These are phyloP conservation scores for Setipinna tenuifilis DNA, from an alignment of 2,797 vertebrate genomes.

Conservation along the genomic window DNA sequence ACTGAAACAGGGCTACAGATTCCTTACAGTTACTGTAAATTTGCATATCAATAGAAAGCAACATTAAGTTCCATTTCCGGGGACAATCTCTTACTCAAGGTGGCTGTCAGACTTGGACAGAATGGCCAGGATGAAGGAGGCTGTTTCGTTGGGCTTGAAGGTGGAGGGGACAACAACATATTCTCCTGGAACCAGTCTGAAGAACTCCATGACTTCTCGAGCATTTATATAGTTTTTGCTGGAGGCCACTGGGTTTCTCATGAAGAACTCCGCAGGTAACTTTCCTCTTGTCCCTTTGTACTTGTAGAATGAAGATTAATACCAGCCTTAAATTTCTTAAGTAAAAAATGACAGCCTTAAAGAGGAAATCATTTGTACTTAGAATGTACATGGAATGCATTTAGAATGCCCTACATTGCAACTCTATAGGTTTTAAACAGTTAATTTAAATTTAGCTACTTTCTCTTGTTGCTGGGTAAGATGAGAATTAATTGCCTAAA, in stretches of 20 bases:
- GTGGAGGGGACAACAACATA: slow-evolving; percentile 58
- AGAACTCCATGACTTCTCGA: slow-evolving; percentile 51
- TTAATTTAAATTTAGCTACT: too few species aligned
- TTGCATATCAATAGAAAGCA: not conserved
- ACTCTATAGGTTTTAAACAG: not conserved
- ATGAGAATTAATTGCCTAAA: too few species aligned
- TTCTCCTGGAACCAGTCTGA: slow-evolving; percentile 52
- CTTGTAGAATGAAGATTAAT: not conserved
- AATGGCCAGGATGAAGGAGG: slow-evolving; percentile 51
- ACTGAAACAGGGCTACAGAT: not conserved
- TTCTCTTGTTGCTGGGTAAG: too few species aligned
- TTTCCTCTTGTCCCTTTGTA: slow-evolving; percentile 16
- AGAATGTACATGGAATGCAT: too few species aligned
- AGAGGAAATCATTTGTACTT: not conserved
- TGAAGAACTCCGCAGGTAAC: slow-evolving; percentile 45
- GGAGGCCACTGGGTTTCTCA: slow-evolving; percentile 1
- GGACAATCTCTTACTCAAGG: slow-evolving; percentile 41
- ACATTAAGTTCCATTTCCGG: not conserved
- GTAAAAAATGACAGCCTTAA: not conserved
- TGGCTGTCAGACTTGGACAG: slow-evolving; percentile 54
- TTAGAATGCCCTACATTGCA: not conserved
- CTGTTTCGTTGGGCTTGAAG: slow-evolving; percentile 38
- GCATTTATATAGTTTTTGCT: not conserved
- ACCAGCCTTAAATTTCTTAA: not conserved
- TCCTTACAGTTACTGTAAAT: not conserved